Evolutionary conservation across 2,888 invertebrate genomes (phyloP).

Genomic region (Belgica antarctica): DNA sequence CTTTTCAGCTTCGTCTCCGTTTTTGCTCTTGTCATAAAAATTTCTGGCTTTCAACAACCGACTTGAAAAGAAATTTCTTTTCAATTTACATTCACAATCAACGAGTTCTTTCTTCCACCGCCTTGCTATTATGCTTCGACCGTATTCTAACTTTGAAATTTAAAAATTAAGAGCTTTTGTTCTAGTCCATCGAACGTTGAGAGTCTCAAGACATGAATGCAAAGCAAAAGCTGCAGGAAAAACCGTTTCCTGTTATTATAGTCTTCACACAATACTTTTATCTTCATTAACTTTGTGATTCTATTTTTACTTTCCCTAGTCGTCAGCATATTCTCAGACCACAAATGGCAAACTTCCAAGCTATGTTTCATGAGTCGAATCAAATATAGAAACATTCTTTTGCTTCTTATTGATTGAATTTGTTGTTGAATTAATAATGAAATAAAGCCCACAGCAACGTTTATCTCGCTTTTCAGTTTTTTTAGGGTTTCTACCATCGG

Average conservation of each 20-base stretch:
- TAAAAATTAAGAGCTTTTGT: background rate
- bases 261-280: constrained; percentile 5
- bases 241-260: background rate
- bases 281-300: constrained; percentile 3
- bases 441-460: background rate
- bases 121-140: background rate
- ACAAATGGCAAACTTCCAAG: constrained; percentile 7
- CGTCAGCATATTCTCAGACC: constrained; percentile 7
- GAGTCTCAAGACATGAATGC: background rate
- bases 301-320: background rate
- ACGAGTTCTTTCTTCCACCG: background rate
- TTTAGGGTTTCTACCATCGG: too few species aligned
- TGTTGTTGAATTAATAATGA: background rate
- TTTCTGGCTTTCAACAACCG: background rate
- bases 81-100: constrained; percentile 16
- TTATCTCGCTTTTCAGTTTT: too few species aligned
- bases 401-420: background rate
- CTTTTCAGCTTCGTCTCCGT: background rate
- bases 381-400: constrained; percentile 4
- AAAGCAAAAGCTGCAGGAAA: background rate
- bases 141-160: background rate
- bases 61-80: background rate
- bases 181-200: background rate
- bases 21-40: constrained; percentile 15
- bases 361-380: background rate